Evolutionary conservation across 2,113 vertebrate genomes (phyloP), one percentile per base, ranked within the genome.

Genomic region (Calidris pugnax): DNA sequence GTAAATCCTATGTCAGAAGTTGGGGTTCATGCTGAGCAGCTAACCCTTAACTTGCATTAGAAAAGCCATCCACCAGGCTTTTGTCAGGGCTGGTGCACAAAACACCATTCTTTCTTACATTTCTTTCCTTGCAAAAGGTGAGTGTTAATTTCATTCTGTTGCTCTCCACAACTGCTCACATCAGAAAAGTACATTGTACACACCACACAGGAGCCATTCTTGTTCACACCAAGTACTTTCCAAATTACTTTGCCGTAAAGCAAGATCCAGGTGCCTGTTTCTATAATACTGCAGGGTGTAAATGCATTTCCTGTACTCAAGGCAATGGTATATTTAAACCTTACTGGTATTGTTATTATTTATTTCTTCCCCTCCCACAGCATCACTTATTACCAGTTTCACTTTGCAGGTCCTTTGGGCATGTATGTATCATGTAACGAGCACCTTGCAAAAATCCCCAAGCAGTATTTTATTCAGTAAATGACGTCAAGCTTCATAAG

Each of bases 371-470:
- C 88, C 53, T 84, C 43, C 39, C 71, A 66, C 63, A 71, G 79
- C 75, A 85, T 74, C 79, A 26, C 43, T 76, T 85, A 91, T 37
- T 90, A 82, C 19, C 45, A 67, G 26, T 32, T 47, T 93, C 72
- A 62, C 23, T 96, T 87, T 62, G 37, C 79, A 90, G 72, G 73
- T 71, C 91, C 89, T 90, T 81, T 67, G 68, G 93, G 86, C 80
- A 84, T 17, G 26, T 37, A 37, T 41, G 37, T 67, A 92, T 59
- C 79, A 28, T 28, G 47, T 59, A 90, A 90, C 35, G 55, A 95
- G 63, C 79, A 90, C 59, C 57, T 33, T 62, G 28, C 15, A 69
- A 55, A 96, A 97, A 80, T 81, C 55, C 47, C 64, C 67, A 69
- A 85, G 78, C 59, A 59, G 37, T 43, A 75, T 56, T 60, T 55